Evolutionary conservation across 1,140 invertebrate genomes (phyloP).

Genomic region (Aphaenogaster floridana): DNA sequence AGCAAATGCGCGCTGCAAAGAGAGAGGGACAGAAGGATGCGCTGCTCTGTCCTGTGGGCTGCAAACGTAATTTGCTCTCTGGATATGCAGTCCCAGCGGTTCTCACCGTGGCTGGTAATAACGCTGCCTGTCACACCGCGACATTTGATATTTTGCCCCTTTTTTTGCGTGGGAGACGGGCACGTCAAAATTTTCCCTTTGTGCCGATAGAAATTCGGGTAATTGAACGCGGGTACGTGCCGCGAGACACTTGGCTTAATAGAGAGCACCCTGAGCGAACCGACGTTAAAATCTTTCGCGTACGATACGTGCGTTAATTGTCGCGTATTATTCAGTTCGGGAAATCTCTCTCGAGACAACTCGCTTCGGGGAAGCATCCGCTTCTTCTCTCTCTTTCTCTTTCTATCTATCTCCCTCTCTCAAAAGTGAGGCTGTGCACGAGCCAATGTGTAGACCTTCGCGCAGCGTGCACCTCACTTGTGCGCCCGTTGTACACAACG

Average conservation of each 20-base stretch:
- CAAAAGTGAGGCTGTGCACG: conserved; percentile 27
- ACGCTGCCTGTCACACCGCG: conserved; percentile 14
- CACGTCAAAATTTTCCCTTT: conserved; percentile 34
- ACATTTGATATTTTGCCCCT: conserved; percentile 48
- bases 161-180: conserved; percentile 2
- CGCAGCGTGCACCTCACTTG: conserved; percentile 18
- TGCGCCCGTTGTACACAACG: conserved; percentile 64
- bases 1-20: conserved; percentile 62
- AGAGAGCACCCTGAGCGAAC: background rate
- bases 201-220: conserved; percentile 9
- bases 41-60: conserved; percentile 76
- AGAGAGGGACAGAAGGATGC: conserved; percentile 63
- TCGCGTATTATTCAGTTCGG: background rate
- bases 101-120: conserved; percentile 63
- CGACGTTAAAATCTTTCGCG: conserved; percentile 17
- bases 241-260: background rate
- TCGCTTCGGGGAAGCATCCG: background rate
- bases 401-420: background rate
- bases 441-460: conserved; percentile 20
- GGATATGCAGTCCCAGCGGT: conserved; percentile 77
- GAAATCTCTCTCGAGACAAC: background rate
- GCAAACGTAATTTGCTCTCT: conserved; percentile 81
- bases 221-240: background rate
- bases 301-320: background rate
- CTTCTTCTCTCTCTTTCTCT: background rate